Base-by-base conservation (phyloP, 2,113 vertebrate genomes). In the Polypterus bichir region DNA sequence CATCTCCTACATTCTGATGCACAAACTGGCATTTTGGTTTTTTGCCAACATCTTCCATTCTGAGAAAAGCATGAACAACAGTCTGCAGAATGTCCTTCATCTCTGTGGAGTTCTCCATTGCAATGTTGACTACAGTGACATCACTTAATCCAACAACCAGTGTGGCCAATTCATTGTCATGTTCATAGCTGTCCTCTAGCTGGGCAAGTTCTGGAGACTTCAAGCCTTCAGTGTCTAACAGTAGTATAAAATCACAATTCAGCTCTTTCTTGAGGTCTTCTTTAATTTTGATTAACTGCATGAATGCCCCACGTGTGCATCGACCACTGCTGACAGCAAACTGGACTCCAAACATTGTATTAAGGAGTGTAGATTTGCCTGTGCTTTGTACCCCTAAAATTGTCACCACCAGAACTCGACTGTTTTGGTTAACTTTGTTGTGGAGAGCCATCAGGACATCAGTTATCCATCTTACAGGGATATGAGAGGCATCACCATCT, bases 311-410 rank as follows among this genome's bases (percentile, higher is more conserved):
- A 49, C 80, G 74, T 5, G 87, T 86, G 46, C 84, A 80, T 63
- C 79, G 71, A 6, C 82, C 80, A 69, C 73, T 83, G 68, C 87
- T 83, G 2, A 88, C 82, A 52, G 84, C 77, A 70, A 91, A 90
- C 69, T 85, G 86, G 47, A 89, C 76, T 44, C 89, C 89, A 67
- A 91, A 91, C 89, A 91, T 88, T 61, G 86, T 89, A 70, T 89
- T 91, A 3, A 91, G 84, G 1, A 91, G 81, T 3, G 89, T 91
- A 63, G 89, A 91, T 59, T 90, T 91, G 45, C 89, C 89, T 1
- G 89, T 88, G 73, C 85, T 88, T 2, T 89, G 85, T 5, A 83
- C 79, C 2, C 86, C 87, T 59, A 91, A 71, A 3, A 84, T 79
- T 1, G 86, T 86, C n/a, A 88, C 66, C 0, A 89, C 85, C 59